Base-by-base conservation (phyloP, 1,140 invertebrate genomes). In the Drosophila repletoides region DNA sequence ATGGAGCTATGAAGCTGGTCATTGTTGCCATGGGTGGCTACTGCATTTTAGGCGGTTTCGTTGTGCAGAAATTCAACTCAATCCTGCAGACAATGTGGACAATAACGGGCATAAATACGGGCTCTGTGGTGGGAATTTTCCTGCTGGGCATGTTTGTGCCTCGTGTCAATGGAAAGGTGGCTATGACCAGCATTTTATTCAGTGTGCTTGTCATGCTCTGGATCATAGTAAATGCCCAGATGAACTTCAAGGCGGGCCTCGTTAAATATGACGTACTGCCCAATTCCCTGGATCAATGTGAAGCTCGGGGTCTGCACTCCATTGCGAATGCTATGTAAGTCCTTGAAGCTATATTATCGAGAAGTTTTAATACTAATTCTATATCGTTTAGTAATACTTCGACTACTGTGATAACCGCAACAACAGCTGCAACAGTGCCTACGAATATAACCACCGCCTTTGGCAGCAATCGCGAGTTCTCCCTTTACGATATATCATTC, bases 211-310 rank as follows among this genome's bases (percentile, higher is more conserved):
- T 95, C 12, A 93, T 95, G 66, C 92, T 94, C 3, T 96, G 95
- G 95, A 93, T 97, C 31, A 96, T 95, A 1, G 91, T 96, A 26
- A 95, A 95, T 5, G 93, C 94, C 1, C 95, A 96, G 88, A 89
- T 94, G 1, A 92, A 93, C 33, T 93, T 95, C 36, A 92, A 93
- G n/a, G 91, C 86, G 1, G 93, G 93, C 0, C 76, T 63, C 91
- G 93, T 79, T 41, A 65, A 22, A 91, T 93, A 88, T 81, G 92
- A 1, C 2, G 86, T 91, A 1, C 92, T 93, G 72, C 91, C 92
- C 0, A 88, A 93, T 1, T 93, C 91, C 0, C 75, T 93, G 2
- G 92, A 93, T 10, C 92, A 92, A 38, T 95, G 95, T 43, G 84
- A 91, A 15, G 90, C 92, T 0, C 70, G 89, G 0, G 72, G 79